These are phyloP conservation scores for Rhagium mordax DNA, from an alignment of 2,888 invertebrate genomes.

Conservation along the genomic window DNA sequence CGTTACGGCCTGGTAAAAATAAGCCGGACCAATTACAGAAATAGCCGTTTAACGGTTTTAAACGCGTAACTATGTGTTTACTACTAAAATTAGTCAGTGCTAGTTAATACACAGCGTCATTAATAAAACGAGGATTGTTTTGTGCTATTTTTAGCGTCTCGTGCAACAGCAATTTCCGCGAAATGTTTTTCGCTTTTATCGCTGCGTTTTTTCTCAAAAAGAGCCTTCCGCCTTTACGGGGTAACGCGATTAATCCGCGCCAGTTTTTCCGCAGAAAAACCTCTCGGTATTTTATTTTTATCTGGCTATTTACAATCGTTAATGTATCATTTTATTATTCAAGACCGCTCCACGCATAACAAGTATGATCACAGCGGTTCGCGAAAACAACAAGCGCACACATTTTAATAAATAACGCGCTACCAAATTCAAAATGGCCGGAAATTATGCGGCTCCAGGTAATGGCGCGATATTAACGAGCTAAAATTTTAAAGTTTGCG, in stretches of 20 bases:
- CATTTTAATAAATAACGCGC: background rate
- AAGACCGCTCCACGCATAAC: background rate
- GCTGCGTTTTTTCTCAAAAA: background rate
- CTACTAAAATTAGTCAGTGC: conserved; percentile 18
- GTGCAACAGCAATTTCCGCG: conserved; percentile 13
- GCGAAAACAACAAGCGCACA: background rate
- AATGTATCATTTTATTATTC: background rate
- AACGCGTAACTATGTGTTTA: background rate
- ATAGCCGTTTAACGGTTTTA: background rate
- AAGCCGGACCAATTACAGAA: background rate
- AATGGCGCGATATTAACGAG: background rate
- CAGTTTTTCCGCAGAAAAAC: background rate
- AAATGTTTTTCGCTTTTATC: conserved; percentile 3
- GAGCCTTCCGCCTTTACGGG: background rate
- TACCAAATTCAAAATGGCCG: background rate
- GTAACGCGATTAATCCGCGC: background rate
- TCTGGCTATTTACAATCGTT: background rate
- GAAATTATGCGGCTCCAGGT: background rate
- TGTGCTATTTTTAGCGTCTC: conserved; percentile 17
- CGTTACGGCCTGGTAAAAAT: background rate
- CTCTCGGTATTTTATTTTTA: background rate
- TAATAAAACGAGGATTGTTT: conserved; percentile 15
- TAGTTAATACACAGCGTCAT: conserved; percentile 13
- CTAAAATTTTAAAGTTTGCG: background rate
- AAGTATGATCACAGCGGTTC: background rate